Evolutionary conservation across 2,113 vertebrate genomes (phyloP).

Genomic region (Mormyrus iriodes): DNA sequence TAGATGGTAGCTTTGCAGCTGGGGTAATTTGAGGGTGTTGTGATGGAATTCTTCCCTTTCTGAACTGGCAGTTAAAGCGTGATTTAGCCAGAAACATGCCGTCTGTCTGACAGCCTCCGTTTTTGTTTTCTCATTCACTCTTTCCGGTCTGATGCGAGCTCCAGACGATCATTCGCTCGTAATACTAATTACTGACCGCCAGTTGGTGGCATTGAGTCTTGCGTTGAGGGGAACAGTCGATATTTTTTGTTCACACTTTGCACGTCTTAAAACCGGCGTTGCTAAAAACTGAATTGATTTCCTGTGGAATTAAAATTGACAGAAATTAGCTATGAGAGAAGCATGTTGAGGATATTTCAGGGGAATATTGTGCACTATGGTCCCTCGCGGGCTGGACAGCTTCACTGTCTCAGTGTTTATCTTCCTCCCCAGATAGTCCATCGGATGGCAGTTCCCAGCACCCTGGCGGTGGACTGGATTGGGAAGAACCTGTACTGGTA

Average conservation of each 20-base stretch:
- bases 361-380: not conserved
- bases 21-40: not conserved
- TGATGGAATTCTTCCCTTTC: not conserved
- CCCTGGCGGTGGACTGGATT: slow-evolving; percentile 81
- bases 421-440: slow-evolving; percentile 66
- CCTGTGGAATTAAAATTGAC: not conserved
- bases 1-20: not conserved
- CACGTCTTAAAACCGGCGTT: not conserved
- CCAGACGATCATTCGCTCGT: not conserved
- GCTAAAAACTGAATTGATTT: slow-evolving; percentile 7
- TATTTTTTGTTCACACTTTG: not conserved
- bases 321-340: not conserved
- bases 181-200: not conserved
- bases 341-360: not conserved
- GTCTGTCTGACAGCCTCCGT: not conserved
- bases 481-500: slow-evolving; percentile 86
- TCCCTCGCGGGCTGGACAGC: no score
- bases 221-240: not conserved
- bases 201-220: not conserved
- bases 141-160: not conserved
- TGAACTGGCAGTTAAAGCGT: not conserved
- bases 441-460: slow-evolving; percentile 76
- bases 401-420: not conserved
- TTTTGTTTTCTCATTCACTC: not conserved
- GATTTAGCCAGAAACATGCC: not conserved